Percentiles rank a stretch among this genome's conserved stretches.
phyloP scores from a whole-genome alignment of 2,113 vertebrate species.

The Vulpes vulpes region DNA sequence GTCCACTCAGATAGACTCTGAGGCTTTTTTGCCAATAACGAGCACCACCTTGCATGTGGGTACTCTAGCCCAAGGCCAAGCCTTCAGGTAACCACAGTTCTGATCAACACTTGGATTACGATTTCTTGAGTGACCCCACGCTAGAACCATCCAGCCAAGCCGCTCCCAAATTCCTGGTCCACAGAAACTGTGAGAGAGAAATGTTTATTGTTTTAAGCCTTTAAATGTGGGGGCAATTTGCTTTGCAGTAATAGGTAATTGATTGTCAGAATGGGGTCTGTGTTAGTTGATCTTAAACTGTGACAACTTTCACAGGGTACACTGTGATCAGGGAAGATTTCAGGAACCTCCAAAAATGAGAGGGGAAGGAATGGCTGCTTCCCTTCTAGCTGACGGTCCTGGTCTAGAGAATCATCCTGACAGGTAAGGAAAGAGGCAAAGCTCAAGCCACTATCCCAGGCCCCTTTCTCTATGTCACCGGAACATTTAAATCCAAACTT shows the following conservation, averaged over 20 bases:
- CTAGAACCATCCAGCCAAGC: background rate
- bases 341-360: background rate
- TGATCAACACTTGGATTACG: background rate
- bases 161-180: background rate
- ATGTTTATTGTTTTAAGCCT: background rate
- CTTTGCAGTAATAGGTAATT: background rate
- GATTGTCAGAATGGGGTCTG: background rate
- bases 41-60: background rate
- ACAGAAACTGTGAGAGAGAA: background rate
- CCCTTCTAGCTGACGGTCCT: background rate
- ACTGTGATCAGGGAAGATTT: background rate
- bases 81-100: background rate
- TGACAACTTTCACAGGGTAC: conserved; percentile 1
- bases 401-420: too few relatives aligned
- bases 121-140: background rate
- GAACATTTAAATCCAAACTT: background rate
- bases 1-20: background rate
- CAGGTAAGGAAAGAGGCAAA: background rate
- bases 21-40: background rate
- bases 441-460: background rate
- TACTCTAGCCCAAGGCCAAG: too few relatives aligned
- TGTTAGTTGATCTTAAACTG: conserved; percentile 25
- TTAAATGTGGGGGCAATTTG: background rate
- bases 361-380: background rate
- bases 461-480: background rate